Conservation (phyloP, 2,113 vertebrate species). For the Tricholaema leucomelas region DNA sequence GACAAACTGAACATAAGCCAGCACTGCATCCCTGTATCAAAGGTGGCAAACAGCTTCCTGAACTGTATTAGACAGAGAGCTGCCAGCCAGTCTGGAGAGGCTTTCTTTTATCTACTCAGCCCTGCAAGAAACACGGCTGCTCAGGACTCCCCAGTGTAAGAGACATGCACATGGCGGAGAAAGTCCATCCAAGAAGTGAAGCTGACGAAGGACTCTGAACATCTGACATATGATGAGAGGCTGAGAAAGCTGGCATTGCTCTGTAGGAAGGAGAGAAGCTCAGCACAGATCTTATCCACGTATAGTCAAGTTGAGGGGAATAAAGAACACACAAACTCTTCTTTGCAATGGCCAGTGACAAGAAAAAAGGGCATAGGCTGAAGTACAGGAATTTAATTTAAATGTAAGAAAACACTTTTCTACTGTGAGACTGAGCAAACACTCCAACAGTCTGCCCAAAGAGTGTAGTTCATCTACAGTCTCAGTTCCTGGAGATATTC, state of each 20-base stretch:
- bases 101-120: background rate
- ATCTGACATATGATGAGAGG: background rate
- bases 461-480: background rate
- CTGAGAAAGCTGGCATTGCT: background rate
- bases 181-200: background rate
- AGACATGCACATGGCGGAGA: background rate
- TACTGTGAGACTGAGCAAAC: background rate
- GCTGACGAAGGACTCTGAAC: background rate
- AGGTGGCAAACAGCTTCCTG: background rate
- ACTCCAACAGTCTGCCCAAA: background rate
- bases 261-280: background rate
- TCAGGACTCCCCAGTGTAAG: background rate
- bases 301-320: background rate
- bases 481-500: background rate
- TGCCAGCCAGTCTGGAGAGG: background rate
- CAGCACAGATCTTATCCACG: background rate
- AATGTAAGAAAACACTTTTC: background rate
- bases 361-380: rapidly evolving
- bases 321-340: background rate
- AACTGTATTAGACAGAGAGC: background rate
- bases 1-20: background rate
- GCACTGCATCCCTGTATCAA: background rate
- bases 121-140: background rate
- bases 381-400: background rate
- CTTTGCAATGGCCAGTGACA: background rate